A percentile compares a stretch with the other conserved stretches of the same genome.
Evolutionary conservation across 2,888 invertebrate genomes (phyloP).

Genomic region (Hipparchia sbordonii): DNA sequence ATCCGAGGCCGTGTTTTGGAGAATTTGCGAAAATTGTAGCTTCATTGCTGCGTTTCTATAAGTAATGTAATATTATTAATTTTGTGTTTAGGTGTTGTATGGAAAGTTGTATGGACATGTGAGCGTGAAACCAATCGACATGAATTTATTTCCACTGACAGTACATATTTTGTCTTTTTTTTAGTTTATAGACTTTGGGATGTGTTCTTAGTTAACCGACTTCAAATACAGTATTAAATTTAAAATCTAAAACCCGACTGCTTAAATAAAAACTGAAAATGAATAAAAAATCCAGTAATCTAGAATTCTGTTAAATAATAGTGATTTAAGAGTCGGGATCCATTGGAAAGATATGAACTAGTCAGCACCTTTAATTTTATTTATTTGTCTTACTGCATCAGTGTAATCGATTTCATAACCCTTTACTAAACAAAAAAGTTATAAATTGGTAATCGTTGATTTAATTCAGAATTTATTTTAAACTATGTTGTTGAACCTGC

Average conservation of each 20-base stretch:
- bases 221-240: too few species aligned
- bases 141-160: background rate
- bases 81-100: too few species aligned
- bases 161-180: too few species aligned
- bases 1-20: constrained; percentile 31
- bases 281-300: too few species aligned
- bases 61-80: background rate
- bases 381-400: background rate
- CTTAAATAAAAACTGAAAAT: too few species aligned
- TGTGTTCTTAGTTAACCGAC: too few species aligned
- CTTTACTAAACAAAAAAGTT: constrained; percentile 1
- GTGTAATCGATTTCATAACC: constrained; percentile 6
- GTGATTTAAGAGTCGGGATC: too few species aligned
- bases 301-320: too few species aligned
- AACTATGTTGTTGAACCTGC: constrained; percentile 34
- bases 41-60: background rate
- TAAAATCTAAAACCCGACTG: too few species aligned
- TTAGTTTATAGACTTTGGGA: too few species aligned
- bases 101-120: background rate
- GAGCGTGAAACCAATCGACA: background rate
- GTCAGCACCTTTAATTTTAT: too few species aligned
- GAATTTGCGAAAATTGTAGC: constrained; percentile 26
- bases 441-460: constrained; percentile 15
- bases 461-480: constrained; percentile 21
- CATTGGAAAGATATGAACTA: too few species aligned